Evolutionary conservation across 2,113 vertebrate genomes (phyloP).

Genomic region (Anhinga rufa): DNA sequence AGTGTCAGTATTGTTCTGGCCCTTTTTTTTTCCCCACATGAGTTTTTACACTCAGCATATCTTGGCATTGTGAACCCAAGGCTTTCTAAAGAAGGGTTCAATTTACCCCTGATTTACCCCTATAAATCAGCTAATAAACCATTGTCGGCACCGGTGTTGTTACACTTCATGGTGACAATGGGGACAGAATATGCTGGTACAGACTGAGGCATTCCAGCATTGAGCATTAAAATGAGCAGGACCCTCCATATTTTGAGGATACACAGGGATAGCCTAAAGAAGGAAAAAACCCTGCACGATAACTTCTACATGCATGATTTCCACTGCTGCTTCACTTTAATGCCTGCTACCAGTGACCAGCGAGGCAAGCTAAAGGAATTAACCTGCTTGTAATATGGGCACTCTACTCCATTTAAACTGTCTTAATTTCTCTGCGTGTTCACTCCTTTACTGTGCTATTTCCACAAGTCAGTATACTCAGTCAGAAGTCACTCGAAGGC

Average conservation of each 20-base stretch:
- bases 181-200: background rate
- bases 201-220: background rate
- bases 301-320: background rate
- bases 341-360: background rate
- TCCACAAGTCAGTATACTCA: background rate
- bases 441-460: accelerated
- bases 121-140: slow-evolving; percentile 65
- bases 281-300: background rate
- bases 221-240: background rate
- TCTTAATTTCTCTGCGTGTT: background rate
- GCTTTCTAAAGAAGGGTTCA: slow-evolving; percentile 45
- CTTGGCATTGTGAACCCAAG: slow-evolving; percentile 45
- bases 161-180: slow-evolving; percentile 28
- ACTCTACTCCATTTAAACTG: background rate
- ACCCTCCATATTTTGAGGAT: background rate
- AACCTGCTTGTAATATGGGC: background rate
- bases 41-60: slow-evolving; percentile 53
- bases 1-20: slow-evolving; percentile 52
- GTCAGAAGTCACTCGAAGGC: background rate
- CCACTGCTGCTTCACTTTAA: background rate
- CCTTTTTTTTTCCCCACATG: background rate
- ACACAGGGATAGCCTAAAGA: background rate
- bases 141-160: slow-evolving; percentile 21
- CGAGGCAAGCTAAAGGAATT: background rate
- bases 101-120: slow-evolving; percentile 68